A percentile compares a stretch with the other conserved stretches of the same genome.
Conservation (phyloP, 2,797 vertebrate genomes). For the Margarornis squamiger region DNA sequence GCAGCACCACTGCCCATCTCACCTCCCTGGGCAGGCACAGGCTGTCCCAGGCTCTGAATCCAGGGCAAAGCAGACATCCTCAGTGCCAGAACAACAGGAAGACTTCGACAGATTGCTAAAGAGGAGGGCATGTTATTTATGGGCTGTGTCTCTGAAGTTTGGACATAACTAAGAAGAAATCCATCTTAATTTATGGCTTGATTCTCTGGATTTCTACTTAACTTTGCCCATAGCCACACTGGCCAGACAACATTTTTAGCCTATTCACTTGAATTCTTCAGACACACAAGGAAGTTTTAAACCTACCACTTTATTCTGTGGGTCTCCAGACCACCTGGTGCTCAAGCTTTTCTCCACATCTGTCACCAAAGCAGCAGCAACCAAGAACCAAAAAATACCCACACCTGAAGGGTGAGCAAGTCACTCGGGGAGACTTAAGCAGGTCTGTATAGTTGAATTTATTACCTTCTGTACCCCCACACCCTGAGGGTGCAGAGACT, state of each 20-base stretch:
- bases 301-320: neutral
- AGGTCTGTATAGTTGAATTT: neutral
- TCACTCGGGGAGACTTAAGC: neutral
- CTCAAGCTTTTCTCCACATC: neutral
- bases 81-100: neutral
- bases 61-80: neutral
- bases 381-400: neutral
- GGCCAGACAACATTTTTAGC: neutral
- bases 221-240: neutral
- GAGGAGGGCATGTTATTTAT: neutral
- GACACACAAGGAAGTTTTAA: neutral
- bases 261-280: neutral
- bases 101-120: neutral
- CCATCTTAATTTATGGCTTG: neutral
- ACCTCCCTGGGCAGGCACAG: neutral
- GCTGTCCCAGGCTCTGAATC: neutral
- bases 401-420: neutral
- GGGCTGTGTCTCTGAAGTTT: neutral
- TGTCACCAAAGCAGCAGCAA: neutral
- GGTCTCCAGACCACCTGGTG: neutral
- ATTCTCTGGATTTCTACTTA: neutral
- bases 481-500: rapidly evolving
- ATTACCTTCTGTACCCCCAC: neutral
- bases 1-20: neutral
- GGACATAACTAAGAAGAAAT: neutral